Conservation (phyloP, 1,140 invertebrate species). For the Berghia stephanieae region DNA sequence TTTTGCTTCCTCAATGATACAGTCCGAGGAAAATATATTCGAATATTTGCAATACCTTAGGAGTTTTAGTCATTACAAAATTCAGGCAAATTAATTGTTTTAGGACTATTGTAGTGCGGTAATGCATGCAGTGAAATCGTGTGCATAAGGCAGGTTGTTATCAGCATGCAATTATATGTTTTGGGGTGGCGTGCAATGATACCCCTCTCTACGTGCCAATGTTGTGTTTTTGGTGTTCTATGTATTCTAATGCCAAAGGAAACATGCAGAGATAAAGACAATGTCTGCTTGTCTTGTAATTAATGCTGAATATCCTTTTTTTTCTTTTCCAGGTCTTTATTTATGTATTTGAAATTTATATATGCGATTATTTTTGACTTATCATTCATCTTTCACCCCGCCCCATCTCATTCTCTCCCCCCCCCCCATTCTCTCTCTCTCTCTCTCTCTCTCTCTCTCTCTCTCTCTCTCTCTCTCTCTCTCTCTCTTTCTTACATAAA, state of each 20-base stretch:
- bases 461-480: neutral
- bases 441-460: neutral
- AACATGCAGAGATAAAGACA: neutral
- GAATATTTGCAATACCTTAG: too few species aligned
- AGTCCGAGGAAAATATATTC: too few species aligned
- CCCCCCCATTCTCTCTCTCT: neutral
- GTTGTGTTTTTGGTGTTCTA: too few species aligned
- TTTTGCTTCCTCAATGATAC: too few species aligned
- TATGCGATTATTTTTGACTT: neutral
- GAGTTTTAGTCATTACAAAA: too few species aligned
- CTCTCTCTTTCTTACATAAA: constrained; percentile 8
- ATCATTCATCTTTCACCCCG: neutral
- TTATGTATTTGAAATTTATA: neutral
- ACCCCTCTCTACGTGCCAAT: too few species aligned
- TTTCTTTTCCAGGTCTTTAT: neutral
- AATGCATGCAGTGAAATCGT: neutral
- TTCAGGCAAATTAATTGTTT: too few species aligned
- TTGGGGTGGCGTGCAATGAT: neutral
- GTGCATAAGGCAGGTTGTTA: neutral
- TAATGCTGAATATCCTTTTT: neutral
- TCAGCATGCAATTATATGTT: neutral
- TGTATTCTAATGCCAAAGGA: too few species aligned
- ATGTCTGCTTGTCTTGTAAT: neutral
- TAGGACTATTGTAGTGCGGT: neutral
- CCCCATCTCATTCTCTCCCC: neutral